These are phyloP conservation scores for Apteryx owenii DNA, from an alignment of 2,113 vertebrate genomes.

Conservation along the genomic window DNA sequence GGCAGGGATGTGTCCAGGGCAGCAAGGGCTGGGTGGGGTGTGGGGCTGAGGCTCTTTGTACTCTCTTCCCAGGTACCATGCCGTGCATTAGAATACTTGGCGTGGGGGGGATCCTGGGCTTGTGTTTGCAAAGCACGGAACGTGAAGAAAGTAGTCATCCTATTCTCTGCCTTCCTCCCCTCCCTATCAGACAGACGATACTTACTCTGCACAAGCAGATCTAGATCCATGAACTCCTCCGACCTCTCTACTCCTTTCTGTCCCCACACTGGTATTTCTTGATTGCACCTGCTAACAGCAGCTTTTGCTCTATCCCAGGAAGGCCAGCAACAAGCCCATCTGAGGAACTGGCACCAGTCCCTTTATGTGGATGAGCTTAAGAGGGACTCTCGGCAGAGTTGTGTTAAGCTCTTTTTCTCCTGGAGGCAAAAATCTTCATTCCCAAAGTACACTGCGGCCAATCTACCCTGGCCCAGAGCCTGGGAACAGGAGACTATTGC, in stretches of 20 bases:
- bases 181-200: fast-evolving
- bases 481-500: conserved; percentile 64
- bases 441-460: conserved; percentile 39
- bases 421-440: conserved; percentile 45
- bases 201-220: background rate
- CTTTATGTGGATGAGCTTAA: background rate
- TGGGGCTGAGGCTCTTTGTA: background rate
- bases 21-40: background rate
- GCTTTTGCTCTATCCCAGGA: background rate
- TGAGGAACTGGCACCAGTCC: background rate
- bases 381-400: background rate
- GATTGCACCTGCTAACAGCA: background rate
- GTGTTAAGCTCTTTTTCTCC: conserved; percentile 26
- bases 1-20: background rate
- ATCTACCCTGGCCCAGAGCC: conserved; percentile 59
- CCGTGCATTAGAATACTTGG: background rate
- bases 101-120: fast-evolving
- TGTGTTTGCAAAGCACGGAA: fast-evolving
- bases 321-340: background rate
- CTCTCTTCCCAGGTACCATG: background rate
- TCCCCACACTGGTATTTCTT: background rate
- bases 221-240: fast-evolving
- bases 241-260: background rate
- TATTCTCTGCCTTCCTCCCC: background rate
- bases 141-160: background rate